Percentiles rank a stretch among this genome's conserved stretches.
Evolutionary conservation across 2,113 vertebrate genomes (phyloP).

Genomic region (Ondatra zibethicus): DNA sequence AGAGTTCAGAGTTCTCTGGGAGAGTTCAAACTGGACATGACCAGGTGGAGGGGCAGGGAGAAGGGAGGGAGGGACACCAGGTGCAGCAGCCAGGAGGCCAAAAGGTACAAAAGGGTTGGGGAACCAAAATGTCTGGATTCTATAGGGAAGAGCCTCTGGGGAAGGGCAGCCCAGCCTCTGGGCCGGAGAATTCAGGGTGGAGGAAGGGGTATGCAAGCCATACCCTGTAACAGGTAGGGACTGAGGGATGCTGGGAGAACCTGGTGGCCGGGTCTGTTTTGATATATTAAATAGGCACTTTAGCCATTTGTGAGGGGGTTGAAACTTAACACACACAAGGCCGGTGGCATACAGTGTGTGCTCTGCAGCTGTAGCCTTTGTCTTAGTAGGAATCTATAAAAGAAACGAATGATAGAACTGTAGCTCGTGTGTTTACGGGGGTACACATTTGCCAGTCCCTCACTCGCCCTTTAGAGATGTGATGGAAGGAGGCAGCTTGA

Average conservation of each 20-base stretch:
- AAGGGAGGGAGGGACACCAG: background rate
- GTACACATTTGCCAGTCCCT: background rate
- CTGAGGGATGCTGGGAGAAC: background rate
- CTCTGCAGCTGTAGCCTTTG: background rate
- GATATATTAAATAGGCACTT: background rate
- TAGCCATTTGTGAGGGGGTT: background rate
- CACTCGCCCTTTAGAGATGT: background rate
- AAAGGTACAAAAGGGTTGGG: background rate
- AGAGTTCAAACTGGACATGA: background rate
- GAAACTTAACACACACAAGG: background rate
- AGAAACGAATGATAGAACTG: background rate
- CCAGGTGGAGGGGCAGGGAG: background rate
- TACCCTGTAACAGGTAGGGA: background rate
- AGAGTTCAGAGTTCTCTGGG: background rate
- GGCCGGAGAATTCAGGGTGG: background rate
- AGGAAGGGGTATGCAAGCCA: rapidly evolving
- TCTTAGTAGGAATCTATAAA: background rate
- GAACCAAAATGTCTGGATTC: background rate
- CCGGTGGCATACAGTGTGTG: background rate
- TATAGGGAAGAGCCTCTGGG: background rate
- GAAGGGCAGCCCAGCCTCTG: background rate
- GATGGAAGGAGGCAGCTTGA: background rate
- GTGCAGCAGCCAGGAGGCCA: background rate
- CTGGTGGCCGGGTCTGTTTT: background rate
- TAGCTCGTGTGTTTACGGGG: background rate